Conservation (phyloP, 2,797 vertebrate genomes). For the Perodicticus potto region DNA sequence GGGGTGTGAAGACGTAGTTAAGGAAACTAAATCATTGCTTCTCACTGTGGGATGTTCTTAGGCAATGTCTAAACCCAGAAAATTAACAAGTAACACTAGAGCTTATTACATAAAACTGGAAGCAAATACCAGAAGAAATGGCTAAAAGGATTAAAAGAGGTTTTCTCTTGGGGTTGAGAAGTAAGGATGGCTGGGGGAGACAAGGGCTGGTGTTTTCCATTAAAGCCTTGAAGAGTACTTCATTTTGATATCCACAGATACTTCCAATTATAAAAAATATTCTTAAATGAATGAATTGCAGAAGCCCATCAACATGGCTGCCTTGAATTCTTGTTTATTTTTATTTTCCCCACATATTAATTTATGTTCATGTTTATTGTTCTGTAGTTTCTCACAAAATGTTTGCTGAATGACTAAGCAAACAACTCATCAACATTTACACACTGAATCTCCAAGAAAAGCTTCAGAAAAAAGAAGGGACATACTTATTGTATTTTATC, state of each 20-base stretch:
- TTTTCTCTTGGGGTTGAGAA: not conserved
- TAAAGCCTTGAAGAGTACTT: not conserved
- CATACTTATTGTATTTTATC: not conserved
- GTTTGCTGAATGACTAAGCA: conserved; percentile 31
- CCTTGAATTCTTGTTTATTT: not conserved
- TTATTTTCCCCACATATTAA: not conserved
- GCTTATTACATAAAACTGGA: not conserved
- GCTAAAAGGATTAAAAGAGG: not conserved
- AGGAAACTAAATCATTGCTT: not conserved
- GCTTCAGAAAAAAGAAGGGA: not conserved
- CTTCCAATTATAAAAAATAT: not conserved
- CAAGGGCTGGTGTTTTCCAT: not conserved
- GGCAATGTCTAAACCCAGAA: not conserved
- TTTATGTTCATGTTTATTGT: not conserved
- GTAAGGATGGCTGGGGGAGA: not conserved
- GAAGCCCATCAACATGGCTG: not conserved
- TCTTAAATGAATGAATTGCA: not conserved
- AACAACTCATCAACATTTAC: conserved; percentile 12
- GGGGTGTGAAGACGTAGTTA: not conserved
- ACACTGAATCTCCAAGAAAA: not conserved
- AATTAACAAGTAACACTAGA: not conserved
- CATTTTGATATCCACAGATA: not conserved
- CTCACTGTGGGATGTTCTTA: not conserved
- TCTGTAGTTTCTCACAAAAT: not conserved
- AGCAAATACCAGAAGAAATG: not conserved